Base-by-base conservation (phyloP, 2,888 invertebrate genomes). In the Zeuzera pyrina region DNA sequence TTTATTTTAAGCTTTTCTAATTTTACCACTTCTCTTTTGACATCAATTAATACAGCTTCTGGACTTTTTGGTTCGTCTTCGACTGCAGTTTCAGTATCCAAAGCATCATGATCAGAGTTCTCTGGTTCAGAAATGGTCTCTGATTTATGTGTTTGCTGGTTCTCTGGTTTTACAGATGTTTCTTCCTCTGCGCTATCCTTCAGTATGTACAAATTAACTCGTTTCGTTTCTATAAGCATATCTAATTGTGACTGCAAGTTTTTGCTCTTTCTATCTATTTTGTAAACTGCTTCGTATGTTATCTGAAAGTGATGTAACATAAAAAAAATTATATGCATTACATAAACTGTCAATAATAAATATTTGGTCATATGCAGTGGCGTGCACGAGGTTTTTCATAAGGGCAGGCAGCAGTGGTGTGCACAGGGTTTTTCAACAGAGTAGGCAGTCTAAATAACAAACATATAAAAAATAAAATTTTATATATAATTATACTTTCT, bases 221-320 rank as follows among this genome's bases (percentile, higher is more conserved):
- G 41, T 4, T 56, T 41, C 1, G 44, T 51, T 1, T 44, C 34
- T 0, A 34, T 45, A 2, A 57, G 40, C 14, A 56, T 43, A 29
- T 52, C 39, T 35, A 72, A 30, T 2, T 53, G 40, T 3, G 73
- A 65, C 21, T 44, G 39, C 0, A 69, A 49, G 12, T 61, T 48
- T 28, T 49, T 41, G 2, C 39, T 43, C 7, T 37, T 37, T 30
- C 55, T 53, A 24, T 72, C 59, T 28, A 70, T 31, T 46, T 69
- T 65, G 37, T 67, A 56, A 11, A 77, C 40, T 3, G 52, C 38
- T 52, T 73, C 68, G 33, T 69, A 67, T 1, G 51, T 47, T 15
- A 59, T 43, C 57, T 59, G 45, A 25, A 49, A 52, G 30, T 12
- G 25, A 25, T 8, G 19, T 19, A 8, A 19, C 8, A 7, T 19